Evolutionary conservation across 1,140 invertebrate species (phyloP).

Genomic region (Aethina tumida): DNA sequence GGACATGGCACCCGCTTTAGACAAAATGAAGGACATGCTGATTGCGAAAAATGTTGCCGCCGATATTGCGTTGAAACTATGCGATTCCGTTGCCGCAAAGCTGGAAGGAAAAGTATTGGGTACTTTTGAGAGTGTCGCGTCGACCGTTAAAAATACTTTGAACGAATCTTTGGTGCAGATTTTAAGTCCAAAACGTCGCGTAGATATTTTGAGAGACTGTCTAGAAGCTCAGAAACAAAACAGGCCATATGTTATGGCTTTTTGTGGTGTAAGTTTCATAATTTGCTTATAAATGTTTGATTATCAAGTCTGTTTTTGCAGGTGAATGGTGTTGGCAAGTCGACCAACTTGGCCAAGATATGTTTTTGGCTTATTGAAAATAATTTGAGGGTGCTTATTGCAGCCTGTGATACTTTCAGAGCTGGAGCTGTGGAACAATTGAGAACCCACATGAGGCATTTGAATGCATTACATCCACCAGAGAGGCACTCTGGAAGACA

Average conservation of each 20-base stretch:
- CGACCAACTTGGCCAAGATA: conserved; percentile 98
- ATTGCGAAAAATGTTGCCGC: conserved; percentile 97
- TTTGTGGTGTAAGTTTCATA: conserved; percentile 77
- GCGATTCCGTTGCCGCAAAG: conserved; percentile 87
- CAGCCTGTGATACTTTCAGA: conserved; percentile 98
- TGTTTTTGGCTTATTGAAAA: conserved; percentile 99
- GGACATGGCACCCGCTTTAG: conserved; percentile 76
- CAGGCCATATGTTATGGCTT: conserved; percentile 91
- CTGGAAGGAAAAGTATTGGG: conserved; percentile 87
- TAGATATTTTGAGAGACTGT: conserved; percentile 96
- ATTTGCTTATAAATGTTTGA: not conserved
- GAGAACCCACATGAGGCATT: conserved; percentile 85
- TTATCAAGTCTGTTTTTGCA: conserved; percentile 21
- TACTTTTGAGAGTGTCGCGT: conserved; percentile 85
- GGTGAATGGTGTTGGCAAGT: conserved; percentile 97
- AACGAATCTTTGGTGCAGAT: conserved; percentile 83
- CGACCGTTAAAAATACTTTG: conserved; percentile 70
- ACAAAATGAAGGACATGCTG: conserved; percentile 93
- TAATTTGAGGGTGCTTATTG: conserved; percentile 90
- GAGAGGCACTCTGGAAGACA: conserved; percentile 54
- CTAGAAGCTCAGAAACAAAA: conserved; percentile 72
- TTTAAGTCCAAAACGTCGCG: conserved; percentile 84
- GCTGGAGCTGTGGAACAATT: conserved; percentile 98
- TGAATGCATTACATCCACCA: conserved; percentile 88
- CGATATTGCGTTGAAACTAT: conserved; percentile 90